Evolutionary conservation across 2,888 invertebrate genomes (phyloP).

Genomic region (Cephus spinipes): DNA sequence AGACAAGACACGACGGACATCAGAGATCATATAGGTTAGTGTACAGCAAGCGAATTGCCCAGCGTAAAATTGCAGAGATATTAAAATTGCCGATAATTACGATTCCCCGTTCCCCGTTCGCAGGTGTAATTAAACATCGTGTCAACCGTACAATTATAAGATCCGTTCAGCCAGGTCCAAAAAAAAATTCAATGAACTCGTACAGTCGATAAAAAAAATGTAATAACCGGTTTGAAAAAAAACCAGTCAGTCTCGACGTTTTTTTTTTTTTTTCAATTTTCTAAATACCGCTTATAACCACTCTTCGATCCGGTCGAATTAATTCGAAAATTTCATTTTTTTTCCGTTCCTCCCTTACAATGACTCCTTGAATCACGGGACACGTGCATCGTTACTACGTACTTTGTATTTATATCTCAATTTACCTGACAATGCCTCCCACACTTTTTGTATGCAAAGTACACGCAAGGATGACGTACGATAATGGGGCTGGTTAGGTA

Average conservation of each 20-base stretch:
- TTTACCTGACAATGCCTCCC: constrained; percentile 39
- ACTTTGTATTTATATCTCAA: constrained; percentile 38
- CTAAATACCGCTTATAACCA: too few species aligned
- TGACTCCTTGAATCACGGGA: background rate
- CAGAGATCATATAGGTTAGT: background rate
- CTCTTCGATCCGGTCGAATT: too few species aligned
- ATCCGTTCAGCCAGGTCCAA: background rate
- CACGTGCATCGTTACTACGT: constrained; percentile 1
- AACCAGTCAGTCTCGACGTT: too few species aligned
- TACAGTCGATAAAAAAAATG: too few species aligned
- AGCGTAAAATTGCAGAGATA: constrained; percentile 3
- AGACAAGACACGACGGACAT: background rate
- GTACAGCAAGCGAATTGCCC: background rate
- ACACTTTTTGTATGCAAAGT: constrained; percentile 40
- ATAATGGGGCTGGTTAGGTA: constrained; percentile 17
- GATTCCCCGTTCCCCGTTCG: background rate
- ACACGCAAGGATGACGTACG: constrained; percentile 30
- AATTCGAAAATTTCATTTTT: too few species aligned
- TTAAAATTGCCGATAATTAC: background rate
- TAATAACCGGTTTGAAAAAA: too few species aligned
- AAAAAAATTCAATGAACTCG: too few species aligned
- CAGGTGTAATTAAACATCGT: too few species aligned
- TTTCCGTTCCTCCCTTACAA: background rate
- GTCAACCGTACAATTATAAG: background rate
- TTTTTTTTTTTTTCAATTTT: too few species aligned